Base-by-base conservation (phyloP, 1,140 invertebrate genomes). In the Pygmarrhopalites habei region DNA sequence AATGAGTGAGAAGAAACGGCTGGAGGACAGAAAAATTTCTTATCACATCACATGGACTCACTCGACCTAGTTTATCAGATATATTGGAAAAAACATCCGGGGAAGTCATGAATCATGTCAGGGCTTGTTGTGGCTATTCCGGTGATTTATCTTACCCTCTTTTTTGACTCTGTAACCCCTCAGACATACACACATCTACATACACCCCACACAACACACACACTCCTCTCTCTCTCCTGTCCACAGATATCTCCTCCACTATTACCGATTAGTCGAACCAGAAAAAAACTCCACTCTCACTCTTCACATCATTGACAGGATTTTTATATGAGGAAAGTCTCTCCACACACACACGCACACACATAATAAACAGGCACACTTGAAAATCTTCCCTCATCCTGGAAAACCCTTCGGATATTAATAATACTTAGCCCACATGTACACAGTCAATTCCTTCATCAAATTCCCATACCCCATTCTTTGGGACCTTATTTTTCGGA, bases 141-240 rank as follows among this genome's bases (percentile, higher is more conserved):
- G 57, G 57, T 46, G 23, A 58, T 58, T 58, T 30, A 58, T 58
- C 57, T 58, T 58, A 30, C 19, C 51, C 51, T 30, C 21, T n/a
- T n/a, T n/a, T n/a, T n/a, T 30, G 25, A 53, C 25, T 30, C 14
- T 26, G n/a, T n/a, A n/a, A n/a, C n/a, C n/a, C n/a, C n/a, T n/a
- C n/a, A n/a, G n/a, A n/a, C n/a, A n/a, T n/a, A n/a, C n/a, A n/a
- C n/a, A n/a, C n/a, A n/a, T n/a, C n/a, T n/a, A n/a, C n/a, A n/a
- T n/a, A n/a, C 19, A 19, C 51, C 7, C 25, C 14, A 17, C 15
- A 25, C 25, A 23, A 14, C 19, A 47, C n/a, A 19, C 46, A 7
- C n/a, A 7, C 46, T 21, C n/a, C 4, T 21, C 21, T 53, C 10
- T 23, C 26, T 17, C 21, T 46, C 44, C 15, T 10, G 5, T 46